Conservation (phyloP, 2,888 invertebrate genomes). For the Artemia sp. region DNA sequence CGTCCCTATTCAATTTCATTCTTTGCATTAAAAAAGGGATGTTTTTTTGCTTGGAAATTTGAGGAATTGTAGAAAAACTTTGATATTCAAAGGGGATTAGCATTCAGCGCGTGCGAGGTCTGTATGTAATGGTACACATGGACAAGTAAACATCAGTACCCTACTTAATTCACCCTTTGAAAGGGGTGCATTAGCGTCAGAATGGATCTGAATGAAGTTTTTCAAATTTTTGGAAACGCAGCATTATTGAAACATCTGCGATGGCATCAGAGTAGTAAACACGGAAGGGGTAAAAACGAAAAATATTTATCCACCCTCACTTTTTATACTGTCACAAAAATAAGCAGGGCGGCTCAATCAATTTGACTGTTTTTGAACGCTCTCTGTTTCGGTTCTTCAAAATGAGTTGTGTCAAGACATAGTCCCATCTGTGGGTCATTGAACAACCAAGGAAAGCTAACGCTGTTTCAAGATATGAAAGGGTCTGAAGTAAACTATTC, state of each 20-base stretch:
- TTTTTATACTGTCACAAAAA: too few relatives aligned
- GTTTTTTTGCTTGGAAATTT: neutral
- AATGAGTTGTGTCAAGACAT: too few relatives aligned
- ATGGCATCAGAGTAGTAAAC: neutral
- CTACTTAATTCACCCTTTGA: slow-evolving; percentile 13
- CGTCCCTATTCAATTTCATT: neutral
- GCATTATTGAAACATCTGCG: slow-evolving; percentile 7
- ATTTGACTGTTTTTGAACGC: too few relatives aligned
- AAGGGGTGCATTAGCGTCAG: slow-evolving; percentile 11
- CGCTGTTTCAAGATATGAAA: too few relatives aligned
- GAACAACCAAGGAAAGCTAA: too few relatives aligned
- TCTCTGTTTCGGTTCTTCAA: too few relatives aligned
- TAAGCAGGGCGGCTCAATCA: too few relatives aligned
- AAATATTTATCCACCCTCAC: too few relatives aligned
- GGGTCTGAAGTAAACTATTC: too few relatives aligned
- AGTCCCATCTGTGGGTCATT: too few relatives aligned
- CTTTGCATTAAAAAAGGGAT: slow-evolving; percentile 9
- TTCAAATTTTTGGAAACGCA: slow-evolving; percentile 11
- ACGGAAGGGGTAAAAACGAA: too few relatives aligned
- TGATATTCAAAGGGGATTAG: slow-evolving; percentile 13
- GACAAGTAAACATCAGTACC: slow-evolving; percentile 10
- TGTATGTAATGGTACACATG: slow-evolving; percentile 1
- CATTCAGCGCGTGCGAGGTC: slow-evolving; percentile 3
- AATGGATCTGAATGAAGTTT: neutral
- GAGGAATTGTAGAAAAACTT: neutral